phyloP scores from a whole-genome alignment of 2,888 invertebrate genomes.

The Pterobdella sp. region DNA sequence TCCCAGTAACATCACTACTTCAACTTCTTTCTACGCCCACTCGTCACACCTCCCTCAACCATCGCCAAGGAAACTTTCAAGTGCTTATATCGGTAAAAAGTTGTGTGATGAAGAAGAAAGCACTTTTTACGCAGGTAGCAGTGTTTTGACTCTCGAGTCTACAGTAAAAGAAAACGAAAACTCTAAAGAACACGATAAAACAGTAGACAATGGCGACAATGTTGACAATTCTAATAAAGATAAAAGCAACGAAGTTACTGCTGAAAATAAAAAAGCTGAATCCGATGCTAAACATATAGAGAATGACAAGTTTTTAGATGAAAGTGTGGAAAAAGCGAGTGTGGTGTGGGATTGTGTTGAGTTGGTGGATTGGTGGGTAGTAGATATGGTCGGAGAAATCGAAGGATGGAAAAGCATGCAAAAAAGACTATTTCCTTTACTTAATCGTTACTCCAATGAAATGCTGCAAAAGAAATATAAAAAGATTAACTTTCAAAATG shows the following conservation, averaged over 20 bases:
- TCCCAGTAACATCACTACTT: not conserved
- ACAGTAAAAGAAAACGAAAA: too few relatives aligned
- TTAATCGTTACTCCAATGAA: not conserved
- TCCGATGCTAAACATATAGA: not conserved
- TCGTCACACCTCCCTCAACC: too few relatives aligned
- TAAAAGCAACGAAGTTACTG: not conserved
- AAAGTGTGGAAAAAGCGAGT: not conserved
- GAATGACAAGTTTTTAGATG: too few relatives aligned
- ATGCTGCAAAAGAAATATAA: not conserved
- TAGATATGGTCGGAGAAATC: not conserved
- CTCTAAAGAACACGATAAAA: too few relatives aligned
- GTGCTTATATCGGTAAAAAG: too few relatives aligned
- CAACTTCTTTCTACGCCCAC: not conserved
- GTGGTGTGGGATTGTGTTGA: not conserved
- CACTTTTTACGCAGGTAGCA: not conserved
- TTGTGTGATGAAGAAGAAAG: not conserved
- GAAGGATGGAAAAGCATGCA: not conserved
- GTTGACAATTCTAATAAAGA: not conserved
- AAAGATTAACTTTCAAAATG: not conserved
- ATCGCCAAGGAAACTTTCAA: too few relatives aligned
- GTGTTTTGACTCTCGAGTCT: not conserved
- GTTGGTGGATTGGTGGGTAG: slow-evolving; percentile 10
- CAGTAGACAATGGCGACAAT: not conserved
- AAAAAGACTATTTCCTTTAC: not conserved
- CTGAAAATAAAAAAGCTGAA: not conserved